phyloP scores from a whole-genome alignment of 2,797 vertebrate genomes.

The Fringilla coelebs region DNA sequence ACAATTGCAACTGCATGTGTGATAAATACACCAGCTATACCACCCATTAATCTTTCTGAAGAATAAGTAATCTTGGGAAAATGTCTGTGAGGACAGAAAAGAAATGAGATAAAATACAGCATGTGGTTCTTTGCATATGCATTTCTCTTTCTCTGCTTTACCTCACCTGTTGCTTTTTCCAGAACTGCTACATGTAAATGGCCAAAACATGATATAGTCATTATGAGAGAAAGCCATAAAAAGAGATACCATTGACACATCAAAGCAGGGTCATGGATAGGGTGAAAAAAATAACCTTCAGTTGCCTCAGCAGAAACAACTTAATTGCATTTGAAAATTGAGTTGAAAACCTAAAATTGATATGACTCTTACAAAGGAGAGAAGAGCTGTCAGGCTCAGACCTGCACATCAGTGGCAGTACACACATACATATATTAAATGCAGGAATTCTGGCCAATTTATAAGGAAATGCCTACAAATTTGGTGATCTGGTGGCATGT shows the following conservation, averaged over 20 bases:
- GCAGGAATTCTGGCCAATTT: not conserved
- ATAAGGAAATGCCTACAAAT: not conserved
- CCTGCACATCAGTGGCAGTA: not conserved
- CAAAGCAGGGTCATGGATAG: rapidly evolving
- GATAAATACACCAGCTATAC: not conserved
- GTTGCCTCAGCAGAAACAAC: not conserved
- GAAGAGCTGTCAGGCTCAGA: not conserved
- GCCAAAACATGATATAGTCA: not conserved
- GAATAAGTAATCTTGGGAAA: not conserved
- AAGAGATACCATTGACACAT: not conserved
- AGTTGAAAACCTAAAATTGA: not conserved
- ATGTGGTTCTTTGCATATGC: not conserved
- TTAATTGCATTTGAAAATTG: not conserved
- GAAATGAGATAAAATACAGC: not conserved
- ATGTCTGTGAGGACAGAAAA: not conserved
- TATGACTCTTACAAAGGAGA: not conserved
- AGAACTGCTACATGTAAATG: not conserved
- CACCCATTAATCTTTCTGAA: not conserved
- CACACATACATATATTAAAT: not conserved
- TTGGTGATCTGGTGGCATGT: not conserved
- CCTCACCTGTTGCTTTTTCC: not conserved
- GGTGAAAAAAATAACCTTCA: not conserved
- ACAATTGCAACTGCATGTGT: not conserved
- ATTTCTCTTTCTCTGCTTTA: not conserved
- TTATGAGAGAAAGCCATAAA: not conserved